phyloP scores from a whole-genome alignment of 2,113 vertebrate genomes.

The Passerina amoena region DNA sequence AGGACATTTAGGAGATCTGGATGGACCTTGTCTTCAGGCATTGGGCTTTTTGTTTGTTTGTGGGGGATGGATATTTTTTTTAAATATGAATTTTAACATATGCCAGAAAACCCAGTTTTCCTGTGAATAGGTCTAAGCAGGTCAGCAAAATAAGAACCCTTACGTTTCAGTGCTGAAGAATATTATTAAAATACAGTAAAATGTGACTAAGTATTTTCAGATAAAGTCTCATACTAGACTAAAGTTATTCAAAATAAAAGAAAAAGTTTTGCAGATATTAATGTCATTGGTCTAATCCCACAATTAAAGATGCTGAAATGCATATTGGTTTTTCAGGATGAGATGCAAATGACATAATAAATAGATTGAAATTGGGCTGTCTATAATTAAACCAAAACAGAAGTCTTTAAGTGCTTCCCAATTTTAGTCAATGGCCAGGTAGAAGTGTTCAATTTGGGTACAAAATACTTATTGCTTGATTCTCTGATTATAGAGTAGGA shows the following conservation, averaged over 20 bases:
- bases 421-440: conserved; percentile 61
- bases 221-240: background rate
- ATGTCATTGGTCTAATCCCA: background rate
- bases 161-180: background rate
- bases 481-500: conserved; percentile 40
- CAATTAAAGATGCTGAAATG: conserved; percentile 17
- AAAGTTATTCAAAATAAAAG: background rate
- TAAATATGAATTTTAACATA: background rate
- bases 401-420: conserved; percentile 48
- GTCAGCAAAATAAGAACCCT: background rate
- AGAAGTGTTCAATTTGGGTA: conserved; percentile 43
- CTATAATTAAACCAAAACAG: conserved; percentile 55
- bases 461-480: conserved; percentile 51
- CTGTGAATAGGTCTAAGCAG: background rate
- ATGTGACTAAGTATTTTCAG: background rate
- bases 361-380: conserved; percentile 1
- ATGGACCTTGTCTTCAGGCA: background rate
- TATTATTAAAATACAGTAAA: background rate
- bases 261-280: background rate
- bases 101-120: background rate
- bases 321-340: conserved; percentile 25
- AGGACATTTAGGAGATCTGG: background rate
- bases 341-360: conserved; percentile 52
- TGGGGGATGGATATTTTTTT: background rate
- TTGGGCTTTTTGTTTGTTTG: background rate